These are phyloP conservation scores for Podarcis raffonei DNA, from an alignment of 2,113 vertebrate species.

Conservation along the genomic window DNA sequence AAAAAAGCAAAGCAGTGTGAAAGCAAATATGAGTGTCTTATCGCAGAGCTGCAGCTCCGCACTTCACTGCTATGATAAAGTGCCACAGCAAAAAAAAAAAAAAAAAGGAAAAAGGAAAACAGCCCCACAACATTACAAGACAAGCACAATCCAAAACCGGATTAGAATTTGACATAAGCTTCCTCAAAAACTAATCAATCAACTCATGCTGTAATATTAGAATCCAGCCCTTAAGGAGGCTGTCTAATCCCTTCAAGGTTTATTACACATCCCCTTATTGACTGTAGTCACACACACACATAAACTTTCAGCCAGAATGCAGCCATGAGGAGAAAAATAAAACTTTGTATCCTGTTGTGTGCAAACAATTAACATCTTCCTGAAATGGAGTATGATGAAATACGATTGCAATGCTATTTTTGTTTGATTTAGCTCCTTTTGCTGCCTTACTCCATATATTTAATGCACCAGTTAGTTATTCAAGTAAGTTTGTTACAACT, in stretches of 20 bases:
- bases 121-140: conserved; percentile 84
- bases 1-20: conserved; percentile 80
- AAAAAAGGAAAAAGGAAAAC: conserved; percentile 42
- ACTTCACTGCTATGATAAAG: conserved; percentile 92
- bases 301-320: conserved; percentile 51
- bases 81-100: conserved; percentile 78
- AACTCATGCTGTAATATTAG: conserved; percentile 87
- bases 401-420: too few relatives aligned
- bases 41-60: conserved; percentile 91
- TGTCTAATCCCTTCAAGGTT: conserved; percentile 89
- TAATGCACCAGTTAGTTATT: background rate
- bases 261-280: conserved; percentile 78
- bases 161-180: conserved; percentile 96
- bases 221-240: conserved; percentile 84
- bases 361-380: conserved; percentile 1
- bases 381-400: background rate
- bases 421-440: background rate
- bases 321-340: background rate
- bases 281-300: conserved; percentile 26
- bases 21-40: conserved; percentile 86
- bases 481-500: background rate
- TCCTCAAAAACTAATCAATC: conserved; percentile 96
- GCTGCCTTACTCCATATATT: background rate
- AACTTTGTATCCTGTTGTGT: conserved; percentile 53
- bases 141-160: conserved; percentile 91